Evolutionary conservation across 2,113 vertebrate genomes (phyloP), one percentile per base, ranked within the genome.

Genomic region (Sigmodon hispidus): DNA sequence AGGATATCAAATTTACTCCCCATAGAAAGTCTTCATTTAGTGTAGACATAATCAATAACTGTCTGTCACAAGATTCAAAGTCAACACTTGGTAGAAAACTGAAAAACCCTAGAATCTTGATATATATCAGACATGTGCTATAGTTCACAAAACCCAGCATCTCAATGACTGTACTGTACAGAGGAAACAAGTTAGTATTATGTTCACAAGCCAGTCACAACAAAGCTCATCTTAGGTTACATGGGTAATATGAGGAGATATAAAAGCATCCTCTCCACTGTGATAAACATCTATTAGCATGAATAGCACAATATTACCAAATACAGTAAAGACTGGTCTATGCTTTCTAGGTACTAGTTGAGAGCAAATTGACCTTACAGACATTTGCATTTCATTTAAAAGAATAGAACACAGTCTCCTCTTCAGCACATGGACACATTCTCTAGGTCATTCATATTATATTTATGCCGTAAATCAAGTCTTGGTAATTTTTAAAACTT

Each of bases 11-110:
- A 73, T n/a, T 48, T 67, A 31, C 21, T 16, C 67, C 40, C 45
- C 55, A n/a, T 80, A 59, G n/a, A 79, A 63, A 93, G 16, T 26
- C 67, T 80, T 92, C 88, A 81, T 4, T 34, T 83, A 69, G 93
- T 50, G 48, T 73, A 92, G 50, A 87, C 96, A 89, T 61, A 89
- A 13, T 61, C 36, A 87, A 45, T 15, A 87, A 65, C 48, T 69
- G 13, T 55, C 63, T 70, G 87, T 75, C 55, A 87, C 67, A 89
- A 67, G 48, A 92, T 43, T 87, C 59, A 88, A 76, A 17, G 87
- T 90, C 45, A 40, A 7, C 59, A 3, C 3, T 85, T 96, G 29
- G 11, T 83, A 31, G 52, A 91, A 1, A 89, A 73, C 50, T 19
- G 29, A 57, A 63, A 63, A 52, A 11, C 22, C 36, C 24, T 91